A percentile compares a stretch with the other conserved stretches of the same genome.
These are phyloP conservation scores for Eclectus roratus DNA, from an alignment of 2,113 vertebrate species.

Conservation along the genomic window DNA sequence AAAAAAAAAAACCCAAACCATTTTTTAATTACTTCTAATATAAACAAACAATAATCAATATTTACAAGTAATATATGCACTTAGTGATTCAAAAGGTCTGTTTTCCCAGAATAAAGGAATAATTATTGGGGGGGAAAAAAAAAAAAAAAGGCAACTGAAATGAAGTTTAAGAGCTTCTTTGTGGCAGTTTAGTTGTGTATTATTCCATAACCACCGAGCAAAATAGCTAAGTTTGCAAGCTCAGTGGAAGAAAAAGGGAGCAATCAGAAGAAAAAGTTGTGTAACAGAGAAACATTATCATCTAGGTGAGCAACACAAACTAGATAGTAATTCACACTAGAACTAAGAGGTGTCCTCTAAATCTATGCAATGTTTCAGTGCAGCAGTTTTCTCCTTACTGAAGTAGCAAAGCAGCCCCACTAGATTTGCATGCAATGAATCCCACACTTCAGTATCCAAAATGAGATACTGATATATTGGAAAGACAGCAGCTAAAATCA, in stretches of 20 bases:
- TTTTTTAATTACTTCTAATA: not conserved
- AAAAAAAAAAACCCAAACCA: not conserved
- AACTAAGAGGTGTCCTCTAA: not conserved
- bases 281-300: not conserved
- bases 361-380: accelerated
- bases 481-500: not conserved
- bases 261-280: not conserved
- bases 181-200: accelerated
- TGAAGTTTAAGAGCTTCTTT: not conserved
- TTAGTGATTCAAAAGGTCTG: not conserved
- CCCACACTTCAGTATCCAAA: not conserved
- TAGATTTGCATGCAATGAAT: not conserved
- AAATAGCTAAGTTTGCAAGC: not conserved
- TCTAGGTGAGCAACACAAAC: not conserved
- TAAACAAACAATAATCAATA: not conserved
- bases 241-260: not conserved
- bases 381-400: not conserved
- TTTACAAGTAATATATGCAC: not conserved
- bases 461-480: not conserved
- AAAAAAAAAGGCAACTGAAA: not conserved
- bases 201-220: not conserved
- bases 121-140: not conserved
- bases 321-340: not conserved
- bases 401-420: not conserved
- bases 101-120: not conserved